Conservation (phyloP, 2,888 invertebrate genomes). For the Brenthis daphne region DNA sequence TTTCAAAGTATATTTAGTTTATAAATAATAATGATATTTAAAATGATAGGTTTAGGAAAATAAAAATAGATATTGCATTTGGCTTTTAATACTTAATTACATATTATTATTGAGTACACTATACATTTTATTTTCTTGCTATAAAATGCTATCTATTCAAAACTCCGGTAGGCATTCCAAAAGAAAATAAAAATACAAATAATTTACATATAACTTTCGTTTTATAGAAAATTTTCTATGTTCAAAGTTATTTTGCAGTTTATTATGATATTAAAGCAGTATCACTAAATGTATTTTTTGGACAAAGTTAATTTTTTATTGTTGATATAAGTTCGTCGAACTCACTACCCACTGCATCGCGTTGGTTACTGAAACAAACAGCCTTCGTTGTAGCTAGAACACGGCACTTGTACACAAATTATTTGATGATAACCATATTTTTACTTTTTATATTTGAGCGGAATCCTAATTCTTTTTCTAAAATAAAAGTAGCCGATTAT, state of each 20-base stretch:
- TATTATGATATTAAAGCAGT: slow-evolving; percentile 82
- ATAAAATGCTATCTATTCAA: slow-evolving; percentile 82
- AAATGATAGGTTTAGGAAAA: slow-evolving; percentile 24
- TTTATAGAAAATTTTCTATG: slow-evolving; percentile 81
- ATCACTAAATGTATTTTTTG: slow-evolving; percentile 81
- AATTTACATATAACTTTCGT: slow-evolving; percentile 71
- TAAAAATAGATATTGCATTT: slow-evolving; percentile 59
- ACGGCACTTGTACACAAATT: no score
- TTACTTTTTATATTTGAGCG: no score
- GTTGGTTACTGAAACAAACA: slow-evolving; percentile 71
- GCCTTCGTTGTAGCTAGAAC: background rate
- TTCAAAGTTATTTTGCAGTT: slow-evolving; percentile 76
- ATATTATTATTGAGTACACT: slow-evolving; percentile 81
- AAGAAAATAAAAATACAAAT: slow-evolving; percentile 76
- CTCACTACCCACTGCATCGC: slow-evolving; percentile 54
- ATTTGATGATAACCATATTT: no score
- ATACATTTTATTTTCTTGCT: slow-evolving; percentile 80
- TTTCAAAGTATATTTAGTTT: slow-evolving; percentile 1
- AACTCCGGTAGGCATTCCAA: slow-evolving; percentile 80
- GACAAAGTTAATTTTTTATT: slow-evolving; percentile 73
- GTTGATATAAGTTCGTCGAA: slow-evolving; percentile 66
- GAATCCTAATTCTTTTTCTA: no score
- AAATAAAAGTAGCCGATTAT: no score
- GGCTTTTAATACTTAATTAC: slow-evolving; percentile 82
- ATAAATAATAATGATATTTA: background rate